A percentile compares a stretch with the other conserved stretches of the same genome.
Evolutionary conservation across 2,888 invertebrate species (phyloP).

Genomic region (Tridacna gigas): DNA sequence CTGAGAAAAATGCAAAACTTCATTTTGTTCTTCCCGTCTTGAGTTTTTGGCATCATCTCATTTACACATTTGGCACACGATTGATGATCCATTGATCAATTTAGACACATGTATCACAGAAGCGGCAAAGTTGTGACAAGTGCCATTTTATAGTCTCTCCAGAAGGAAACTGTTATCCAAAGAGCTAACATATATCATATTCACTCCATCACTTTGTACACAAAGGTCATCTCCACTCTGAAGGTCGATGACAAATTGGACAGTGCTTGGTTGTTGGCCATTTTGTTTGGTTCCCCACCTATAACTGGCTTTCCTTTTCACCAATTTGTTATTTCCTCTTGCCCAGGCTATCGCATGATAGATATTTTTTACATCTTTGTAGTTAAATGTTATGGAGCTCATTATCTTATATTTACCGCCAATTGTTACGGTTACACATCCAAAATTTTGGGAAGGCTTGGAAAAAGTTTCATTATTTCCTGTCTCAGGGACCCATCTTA

Average conservation of each 20-base stretch:
- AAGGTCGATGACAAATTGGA: constrained; percentile 7
- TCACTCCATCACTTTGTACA: not conserved
- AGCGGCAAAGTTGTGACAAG: not conserved
- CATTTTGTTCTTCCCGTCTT: no score
- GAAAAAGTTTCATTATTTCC: not conserved
- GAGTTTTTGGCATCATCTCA: no score
- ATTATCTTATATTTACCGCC: not conserved
- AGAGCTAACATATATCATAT: not conserved
- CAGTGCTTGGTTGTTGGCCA: not conserved
- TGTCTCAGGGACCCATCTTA: constrained; percentile 1
- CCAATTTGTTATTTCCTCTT: not conserved
- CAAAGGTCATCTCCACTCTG: constrained; percentile 10
- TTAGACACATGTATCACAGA: no score
- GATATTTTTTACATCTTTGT: not conserved
- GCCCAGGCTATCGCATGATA: not conserved
- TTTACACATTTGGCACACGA: no score
- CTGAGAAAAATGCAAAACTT: no score
- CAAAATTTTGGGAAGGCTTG: not conserved
- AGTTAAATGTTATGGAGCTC: not conserved
- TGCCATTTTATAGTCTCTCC: not conserved
- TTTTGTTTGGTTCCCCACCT: not conserved
- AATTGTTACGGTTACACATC: not conserved
- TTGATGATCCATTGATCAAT: no score
- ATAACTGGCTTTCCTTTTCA: not conserved
- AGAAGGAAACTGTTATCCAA: constrained; percentile 6